Evolutionary conservation across 2,113 vertebrate genomes (phyloP), one percentile per base, ranked within the genome.

Genomic region (Gavia stellata): DNA sequence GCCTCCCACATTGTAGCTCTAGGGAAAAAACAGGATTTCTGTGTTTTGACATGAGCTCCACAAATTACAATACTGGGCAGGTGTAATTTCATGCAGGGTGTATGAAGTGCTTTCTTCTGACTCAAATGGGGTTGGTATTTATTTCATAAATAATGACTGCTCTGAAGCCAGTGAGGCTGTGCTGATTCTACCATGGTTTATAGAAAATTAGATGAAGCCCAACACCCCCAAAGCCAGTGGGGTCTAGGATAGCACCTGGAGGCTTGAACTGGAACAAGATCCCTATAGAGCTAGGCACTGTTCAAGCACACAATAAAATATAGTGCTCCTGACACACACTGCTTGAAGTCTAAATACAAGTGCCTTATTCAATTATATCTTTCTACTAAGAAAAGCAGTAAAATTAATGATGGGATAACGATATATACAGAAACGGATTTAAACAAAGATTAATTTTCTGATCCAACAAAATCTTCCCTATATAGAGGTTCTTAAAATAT

Each of bases 401-500:
- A 81, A 92, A 94, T 80, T 80, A 93, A 92, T 67, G 31, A 40
- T 6, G 26, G 34, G 74, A 66, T 59, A 88, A 62, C 0, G 4
- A 72, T 47, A 75, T 38, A 53, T 52, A 29, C 42, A 85, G 62
- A 52, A 92, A 90, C 8, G 3, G 23, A 61, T 90, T 79, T 80
- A 68, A 80, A 14, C 2, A 3, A 71, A 84, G 59, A 86, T 55
- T 88, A 71, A 71, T 94, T 86, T 86, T 91, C 86, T 88, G 50
- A 80, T 53, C 40, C 17, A n/a, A 52, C 71, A 92, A 95, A 93
- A 90, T 78, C 72, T 85, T 93, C 34, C 45, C 33, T 83, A 42
- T 38, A 26, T 56, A 84, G 42, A 74, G 21, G 45, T 75, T 89
- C 87, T 62, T 93, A 92, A 92, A 96, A 96, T 91, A 92, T 67